Percentiles rank a stretch among this genome's conserved stretches.
phyloP scores from a whole-genome alignment of 2,113 vertebrate genomes.

The Passer montanus region DNA sequence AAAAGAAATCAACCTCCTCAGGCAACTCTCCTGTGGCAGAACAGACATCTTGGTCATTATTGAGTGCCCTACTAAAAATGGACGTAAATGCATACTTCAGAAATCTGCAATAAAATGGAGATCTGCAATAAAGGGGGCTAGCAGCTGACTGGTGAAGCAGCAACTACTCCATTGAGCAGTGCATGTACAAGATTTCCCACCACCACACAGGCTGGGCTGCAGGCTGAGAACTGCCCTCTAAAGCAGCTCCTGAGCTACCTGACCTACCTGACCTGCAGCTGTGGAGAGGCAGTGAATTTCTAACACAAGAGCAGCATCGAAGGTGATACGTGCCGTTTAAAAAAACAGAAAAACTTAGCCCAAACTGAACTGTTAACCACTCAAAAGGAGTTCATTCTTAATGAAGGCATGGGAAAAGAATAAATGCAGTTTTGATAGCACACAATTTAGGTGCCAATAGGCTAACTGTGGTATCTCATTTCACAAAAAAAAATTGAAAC shows the following conservation, averaged over 20 bases:
- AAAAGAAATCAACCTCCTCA: neutral
- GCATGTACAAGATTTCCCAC: rapidly evolving
- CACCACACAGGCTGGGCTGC: rapidly evolving
- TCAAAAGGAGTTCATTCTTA: neutral
- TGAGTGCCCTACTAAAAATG: neutral
- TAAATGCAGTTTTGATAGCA: neutral
- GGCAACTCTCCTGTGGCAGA: neutral
- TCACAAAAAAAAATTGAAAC: neutral
- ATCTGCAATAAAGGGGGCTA: neutral
- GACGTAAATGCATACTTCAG: rapidly evolving
- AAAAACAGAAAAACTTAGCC: neutral
- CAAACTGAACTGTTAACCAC: neutral
- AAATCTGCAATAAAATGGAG: neutral
- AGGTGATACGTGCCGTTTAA: neutral
- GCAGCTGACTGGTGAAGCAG: neutral
- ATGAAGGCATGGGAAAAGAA: neutral
- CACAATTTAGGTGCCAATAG: neutral
- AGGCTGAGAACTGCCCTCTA: neutral
- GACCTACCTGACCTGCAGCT: neutral
- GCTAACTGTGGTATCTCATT: neutral
- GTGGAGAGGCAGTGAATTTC: neutral
- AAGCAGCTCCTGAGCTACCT: neutral
- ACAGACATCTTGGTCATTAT: rapidly evolving
- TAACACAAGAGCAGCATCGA: neutral
- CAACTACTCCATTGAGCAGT: rapidly evolving